These are phyloP conservation scores for Darevskia nairensis DNA, from an alignment of 2,797 vertebrate species.

Conservation along the genomic window DNA sequence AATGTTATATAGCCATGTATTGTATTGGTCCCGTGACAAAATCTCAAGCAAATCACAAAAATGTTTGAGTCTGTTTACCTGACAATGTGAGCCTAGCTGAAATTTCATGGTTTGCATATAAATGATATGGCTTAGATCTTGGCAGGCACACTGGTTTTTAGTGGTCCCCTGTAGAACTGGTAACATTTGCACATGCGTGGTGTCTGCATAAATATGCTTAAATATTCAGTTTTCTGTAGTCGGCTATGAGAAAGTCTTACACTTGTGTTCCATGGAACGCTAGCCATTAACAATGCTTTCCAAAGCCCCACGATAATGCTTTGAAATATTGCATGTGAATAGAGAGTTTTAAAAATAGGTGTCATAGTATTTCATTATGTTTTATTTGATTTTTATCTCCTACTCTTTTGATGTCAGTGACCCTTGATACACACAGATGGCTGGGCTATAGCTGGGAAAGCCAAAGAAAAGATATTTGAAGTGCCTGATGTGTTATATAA, in stretches of 20 bases:
- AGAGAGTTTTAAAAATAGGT: conserved; percentile 1
- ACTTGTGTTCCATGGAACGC: not conserved
- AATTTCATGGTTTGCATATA: not conserved
- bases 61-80: not conserved
- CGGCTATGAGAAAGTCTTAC: not conserved
- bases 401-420: not conserved
- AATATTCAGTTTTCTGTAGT: not conserved
- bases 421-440: conserved; percentile 24
- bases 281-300: not conserved
- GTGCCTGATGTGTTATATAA: conserved; percentile 37
- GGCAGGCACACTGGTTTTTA: not conserved
- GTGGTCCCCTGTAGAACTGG: not conserved
- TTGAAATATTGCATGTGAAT: conserved; percentile 9
- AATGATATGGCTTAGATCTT: not conserved
- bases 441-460: conserved; percentile 40
- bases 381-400: conserved; percentile 48
- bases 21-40: not conserved
- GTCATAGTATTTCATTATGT: not conserved
- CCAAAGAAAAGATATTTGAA: conserved; percentile 30
- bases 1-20: not conserved
- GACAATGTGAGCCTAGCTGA: not conserved
- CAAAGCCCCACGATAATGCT: not conserved
- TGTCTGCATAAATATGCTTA: not conserved
- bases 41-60: not conserved
- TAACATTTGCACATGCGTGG: not conserved